Evolutionary conservation across 64 coral and sea anemone species (phyloP), one percentile per base, ranked within the genome.

Genomic region (Actinia equina): DNA sequence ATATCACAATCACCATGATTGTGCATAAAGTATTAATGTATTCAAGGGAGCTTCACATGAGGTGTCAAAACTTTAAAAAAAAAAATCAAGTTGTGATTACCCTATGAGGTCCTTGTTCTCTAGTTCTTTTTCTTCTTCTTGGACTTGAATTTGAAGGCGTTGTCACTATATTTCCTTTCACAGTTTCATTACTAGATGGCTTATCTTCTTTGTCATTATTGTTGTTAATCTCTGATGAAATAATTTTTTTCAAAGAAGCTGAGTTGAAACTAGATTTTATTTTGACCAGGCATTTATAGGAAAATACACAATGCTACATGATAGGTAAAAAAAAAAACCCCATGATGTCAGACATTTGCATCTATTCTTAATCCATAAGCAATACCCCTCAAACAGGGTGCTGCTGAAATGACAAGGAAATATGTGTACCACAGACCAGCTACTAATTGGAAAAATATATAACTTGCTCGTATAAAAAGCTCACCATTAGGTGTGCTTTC

Each of bases 401-500:
- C 18, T 60, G 59, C 0, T 60, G 18, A 20, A 60, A 5, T 23
- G 19, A 27, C 8, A 69, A 69, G 9, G 30, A 18, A 69, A 22
- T 23, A 4, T 69, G 63, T n/a, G 15, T 19, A 60, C 18, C 15
- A 69, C 20, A 1, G 63, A 10, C 7, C 19, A 25, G 18, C 63
- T 0, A 17, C 19, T n/a, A 10, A 0, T 10, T 69, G 8, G 9
- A 10, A 1, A 7, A 67, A 4, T n/a, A 7, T 67, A 23, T 9
- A 69, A 9, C 63, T 69, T 1, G 9, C 0, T 69, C 1, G 9
- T 0, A n/a, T 17, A 22, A 17, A 71, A 19, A 16, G 19, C 64
- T 17, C 63, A 86, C 84, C 84, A 86, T 86, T 82, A 22, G 76
- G 65, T 51, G 0, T 56, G 19, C 74, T 57, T 25, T 90, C 84